These are phyloP conservation scores for Aporophyla lueneburgensis DNA, from an alignment of 2,888 invertebrate genomes.

Conservation along the genomic window DNA sequence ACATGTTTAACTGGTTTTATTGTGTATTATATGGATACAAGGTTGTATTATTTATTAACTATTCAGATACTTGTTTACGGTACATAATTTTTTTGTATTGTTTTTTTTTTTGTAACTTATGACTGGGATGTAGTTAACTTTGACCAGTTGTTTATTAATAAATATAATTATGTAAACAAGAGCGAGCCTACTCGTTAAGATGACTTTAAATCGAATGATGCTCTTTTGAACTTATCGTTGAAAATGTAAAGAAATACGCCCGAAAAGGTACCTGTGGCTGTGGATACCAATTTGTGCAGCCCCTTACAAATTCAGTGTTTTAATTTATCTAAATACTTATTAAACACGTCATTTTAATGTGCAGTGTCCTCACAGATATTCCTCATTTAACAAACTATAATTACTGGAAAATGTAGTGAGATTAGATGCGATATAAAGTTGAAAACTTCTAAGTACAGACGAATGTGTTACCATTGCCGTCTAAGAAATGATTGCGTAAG, in stretches of 20 bases:
- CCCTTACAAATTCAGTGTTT: not conserved
- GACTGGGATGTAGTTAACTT: not conserved
- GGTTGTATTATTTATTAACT: slow-evolving; percentile 4
- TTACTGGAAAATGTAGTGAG: not conserved
- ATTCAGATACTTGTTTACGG: not conserved
- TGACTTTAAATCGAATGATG: not conserved
- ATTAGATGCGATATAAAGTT: not conserved
- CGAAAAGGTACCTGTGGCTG: not conserved
- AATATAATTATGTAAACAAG: no score
- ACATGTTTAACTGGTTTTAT: not conserved
- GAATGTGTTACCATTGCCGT: not conserved
- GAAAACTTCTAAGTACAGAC: not conserved
- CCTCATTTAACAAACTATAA: not conserved
- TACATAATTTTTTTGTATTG: not conserved
- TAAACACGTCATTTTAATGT: no score
- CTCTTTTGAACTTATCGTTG: not conserved
- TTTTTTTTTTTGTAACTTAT: not conserved
- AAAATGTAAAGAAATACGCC: not conserved
- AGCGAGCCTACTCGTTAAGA: not conserved
- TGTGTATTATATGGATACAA: not conserved
- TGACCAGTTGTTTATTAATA: not conserved
- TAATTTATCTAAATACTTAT: not conserved
- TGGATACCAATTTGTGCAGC: not conserved
- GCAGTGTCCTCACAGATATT: not conserved
- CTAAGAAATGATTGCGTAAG: not conserved